Base-by-base conservation (phyloP, 2,888 invertebrate species). In the Coleophora deauratella region DNA sequence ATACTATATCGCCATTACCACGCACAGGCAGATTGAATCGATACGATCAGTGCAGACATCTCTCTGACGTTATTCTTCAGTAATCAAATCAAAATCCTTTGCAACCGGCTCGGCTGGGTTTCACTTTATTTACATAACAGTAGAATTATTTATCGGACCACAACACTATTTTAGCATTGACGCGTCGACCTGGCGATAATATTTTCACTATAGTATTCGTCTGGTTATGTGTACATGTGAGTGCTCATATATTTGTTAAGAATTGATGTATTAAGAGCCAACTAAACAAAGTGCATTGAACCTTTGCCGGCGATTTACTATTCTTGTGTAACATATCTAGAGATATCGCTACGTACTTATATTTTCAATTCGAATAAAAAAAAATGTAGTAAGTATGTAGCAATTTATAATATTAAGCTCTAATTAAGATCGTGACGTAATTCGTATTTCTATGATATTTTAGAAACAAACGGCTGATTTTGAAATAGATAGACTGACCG, bases 201-300 rank as follows among this genome's bases (percentile, higher is more conserved):
- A 21, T 21, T 21, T 21, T 21, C 21, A 21, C 21, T 21, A 21
- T 21, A n/a, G n/a, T n/a, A 21, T 6, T 3, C 21, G 21, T 21
- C 21, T 21, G 6, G 21, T 21, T 21, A 21, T 21, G 21, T 21
- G 21, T 21, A 21, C n/a, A n/a, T n/a, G n/a, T n/a, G n/a, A 21
- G 21, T 21, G 21, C 21, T 21, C 21, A 10, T n/a, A 15, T 10
- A 35, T 35, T 35, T 35, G 35, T 35, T 27, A 35, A 8, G 27
- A 21, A 21, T 27, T 28, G 46, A 45, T 35, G 37, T 49, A 51
- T 49, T 52, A 50, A 46, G 40, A 50, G 49, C 52, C 57, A 57
- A 52, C 52, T 54, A 60, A 55, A 59, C 60, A 53, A 54, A 59
- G 68, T 62, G 56, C 63, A 62, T 58, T 52, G 65, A 66, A 59